Evolutionary conservation across 2,888 invertebrate species (phyloP).

Genomic region (Tenthredo mesomela): DNA sequence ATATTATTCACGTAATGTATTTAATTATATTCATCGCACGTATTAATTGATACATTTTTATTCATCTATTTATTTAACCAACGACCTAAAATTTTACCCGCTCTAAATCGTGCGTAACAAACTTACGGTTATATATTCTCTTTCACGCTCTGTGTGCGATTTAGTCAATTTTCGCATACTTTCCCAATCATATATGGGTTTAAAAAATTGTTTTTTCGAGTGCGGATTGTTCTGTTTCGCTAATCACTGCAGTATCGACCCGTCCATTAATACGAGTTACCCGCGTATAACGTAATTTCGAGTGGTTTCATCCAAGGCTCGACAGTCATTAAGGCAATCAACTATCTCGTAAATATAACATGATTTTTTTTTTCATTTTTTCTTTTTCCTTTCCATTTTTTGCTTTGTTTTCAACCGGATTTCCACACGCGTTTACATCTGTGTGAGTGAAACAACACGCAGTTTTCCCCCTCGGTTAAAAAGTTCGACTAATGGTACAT

Average conservation of each 20-base stretch:
- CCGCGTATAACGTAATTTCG: slow-evolving; percentile 46
- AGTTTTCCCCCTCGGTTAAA: background rate
- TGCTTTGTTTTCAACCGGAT: slow-evolving; percentile 30
- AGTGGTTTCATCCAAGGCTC: slow-evolving; percentile 36
- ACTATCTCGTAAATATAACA: slow-evolving; percentile 30
- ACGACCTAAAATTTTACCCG: background rate
- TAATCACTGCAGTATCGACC: slow-evolving; percentile 47
- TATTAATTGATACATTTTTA: background rate
- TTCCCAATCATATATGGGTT: background rate
- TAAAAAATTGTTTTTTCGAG: slow-evolving; percentile 34
- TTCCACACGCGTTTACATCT: background rate
- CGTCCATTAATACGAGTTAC: slow-evolving; percentile 45
- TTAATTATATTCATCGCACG: background rate
- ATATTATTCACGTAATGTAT: background rate
- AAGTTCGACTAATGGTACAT: background rate
- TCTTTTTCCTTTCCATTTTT: background rate
- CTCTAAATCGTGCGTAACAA: background rate
- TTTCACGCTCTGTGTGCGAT: background rate
- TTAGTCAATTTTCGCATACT: background rate
- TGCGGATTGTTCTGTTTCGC: slow-evolving; percentile 43
- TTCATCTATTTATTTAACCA: background rate
- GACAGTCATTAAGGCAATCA: slow-evolving; percentile 48
- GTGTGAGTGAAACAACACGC: background rate
- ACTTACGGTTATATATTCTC: background rate
- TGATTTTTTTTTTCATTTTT: background rate